Percentiles rank a stretch among this genome's conserved stretches.
These are phyloP conservation scores for Drosophila tripunctata DNA, from an alignment of 2,888 invertebrate genomes.

Conservation along the genomic window DNA sequence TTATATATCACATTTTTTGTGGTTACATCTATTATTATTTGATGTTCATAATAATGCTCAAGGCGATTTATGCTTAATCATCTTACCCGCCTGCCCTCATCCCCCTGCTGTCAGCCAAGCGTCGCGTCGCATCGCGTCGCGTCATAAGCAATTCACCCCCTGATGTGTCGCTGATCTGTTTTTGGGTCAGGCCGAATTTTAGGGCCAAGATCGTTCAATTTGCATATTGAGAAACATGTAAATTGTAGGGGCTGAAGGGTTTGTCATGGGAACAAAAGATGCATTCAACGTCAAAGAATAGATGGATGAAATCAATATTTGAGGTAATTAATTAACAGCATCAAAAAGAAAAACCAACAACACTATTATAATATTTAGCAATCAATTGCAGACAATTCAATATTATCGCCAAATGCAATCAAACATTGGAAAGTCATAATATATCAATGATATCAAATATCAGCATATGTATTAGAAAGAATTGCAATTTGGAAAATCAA, in stretches of 20 bases:
- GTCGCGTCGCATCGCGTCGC: no score
- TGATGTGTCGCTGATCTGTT: constrained; percentile 48
- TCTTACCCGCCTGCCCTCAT: constrained; percentile 41
- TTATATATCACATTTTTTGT: constrained; percentile 22
- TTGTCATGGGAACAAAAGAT: constrained; percentile 77
- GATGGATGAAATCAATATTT: constrained; percentile 74
- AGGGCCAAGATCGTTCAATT: constrained; percentile 49
- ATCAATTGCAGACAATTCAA: constrained; percentile 70
- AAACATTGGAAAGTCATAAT: constrained; percentile 21
- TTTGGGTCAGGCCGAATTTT: constrained; percentile 39
- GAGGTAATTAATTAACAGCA: constrained; percentile 79
- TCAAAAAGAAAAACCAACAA: constrained; percentile 51
- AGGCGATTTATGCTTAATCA: constrained; percentile 60
- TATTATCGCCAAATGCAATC: constrained; percentile 21
- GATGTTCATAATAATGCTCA: constrained; percentile 3
- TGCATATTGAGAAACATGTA: constrained; percentile 65
- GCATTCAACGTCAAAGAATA: constrained; percentile 59
- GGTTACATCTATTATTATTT: constrained; percentile 33
- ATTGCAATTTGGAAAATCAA: neutral
- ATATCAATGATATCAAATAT: constrained; percentile 13
- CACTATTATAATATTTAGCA: constrained; percentile 68
- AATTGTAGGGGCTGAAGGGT: constrained; percentile 56
- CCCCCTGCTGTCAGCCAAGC: constrained; percentile 27
- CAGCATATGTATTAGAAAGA: neutral
- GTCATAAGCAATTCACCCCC: constrained; percentile 59